Evolutionary conservation across 2,888 invertebrate species (phyloP).

Genomic region (Mesorhabditis spiculigera): DNA sequence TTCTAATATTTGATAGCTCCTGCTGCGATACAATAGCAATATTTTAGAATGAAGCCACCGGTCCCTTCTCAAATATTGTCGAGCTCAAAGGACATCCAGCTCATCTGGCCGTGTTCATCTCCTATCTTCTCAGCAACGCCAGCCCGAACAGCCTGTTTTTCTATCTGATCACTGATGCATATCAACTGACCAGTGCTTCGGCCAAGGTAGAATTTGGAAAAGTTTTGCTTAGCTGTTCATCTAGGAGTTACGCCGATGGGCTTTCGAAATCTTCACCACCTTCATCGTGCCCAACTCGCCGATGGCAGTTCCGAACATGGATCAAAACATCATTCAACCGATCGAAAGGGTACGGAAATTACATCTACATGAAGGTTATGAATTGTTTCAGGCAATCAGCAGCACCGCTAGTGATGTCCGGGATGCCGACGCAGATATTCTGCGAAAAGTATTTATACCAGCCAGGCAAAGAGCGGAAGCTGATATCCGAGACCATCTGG

Average conservation of each 20-base stretch:
- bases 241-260: slow-evolving; percentile 88
- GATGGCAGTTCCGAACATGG: slow-evolving; percentile 47
- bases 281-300: slow-evolving; percentile 57
- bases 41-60: slow-evolving; percentile 74
- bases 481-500: slow-evolving; percentile 75
- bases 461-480: slow-evolving; percentile 80
- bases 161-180: slow-evolving; percentile 85
- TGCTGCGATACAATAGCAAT: not conserved
- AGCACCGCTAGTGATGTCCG: slow-evolving; percentile 42
- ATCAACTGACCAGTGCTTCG: slow-evolving; percentile 71
- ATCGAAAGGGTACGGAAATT: slow-evolving; percentile 43
- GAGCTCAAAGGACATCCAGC: slow-evolving; percentile 81
- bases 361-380: not conserved
- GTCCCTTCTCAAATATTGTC: slow-evolving; percentile 80
- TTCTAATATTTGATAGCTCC: not conserved
- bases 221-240: not conserved
- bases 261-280: slow-evolving; percentile 72
- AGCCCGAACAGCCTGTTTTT: slow-evolving; percentile 77
- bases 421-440: slow-evolving; percentile 48
- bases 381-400: slow-evolving; percentile 56
- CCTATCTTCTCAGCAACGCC: slow-evolving; percentile 80
- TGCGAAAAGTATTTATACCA: slow-evolving; percentile 74
- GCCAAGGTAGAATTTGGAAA: slow-evolving; percentile 65
- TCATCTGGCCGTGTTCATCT: slow-evolving; percentile 88
- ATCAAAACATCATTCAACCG: slow-evolving; percentile 50